phyloP scores from a whole-genome alignment of 64 coral and sea anemone species.

The Astreopora myriophthalma region DNA sequence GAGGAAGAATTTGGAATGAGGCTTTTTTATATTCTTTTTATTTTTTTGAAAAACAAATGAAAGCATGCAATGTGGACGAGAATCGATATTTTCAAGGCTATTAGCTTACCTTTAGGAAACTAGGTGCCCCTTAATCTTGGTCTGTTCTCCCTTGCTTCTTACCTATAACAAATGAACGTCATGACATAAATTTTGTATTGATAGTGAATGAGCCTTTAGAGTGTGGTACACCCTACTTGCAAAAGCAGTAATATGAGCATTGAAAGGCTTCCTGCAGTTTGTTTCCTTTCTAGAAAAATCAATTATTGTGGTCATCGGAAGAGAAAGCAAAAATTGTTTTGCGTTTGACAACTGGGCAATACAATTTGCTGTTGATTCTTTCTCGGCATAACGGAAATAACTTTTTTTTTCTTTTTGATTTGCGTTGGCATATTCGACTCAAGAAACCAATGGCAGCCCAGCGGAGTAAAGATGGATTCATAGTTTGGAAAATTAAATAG shows the following conservation, averaged over 20 bases:
- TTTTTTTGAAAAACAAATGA: too few relatives aligned
- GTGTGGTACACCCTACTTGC: background rate
- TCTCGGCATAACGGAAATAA: background rate
- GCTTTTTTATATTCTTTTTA: too few relatives aligned
- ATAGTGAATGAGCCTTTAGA: background rate
- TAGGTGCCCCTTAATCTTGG: background rate
- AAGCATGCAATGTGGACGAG: too few relatives aligned
- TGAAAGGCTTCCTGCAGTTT: constrained; percentile 20
- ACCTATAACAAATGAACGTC: background rate
- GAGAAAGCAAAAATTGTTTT: background rate
- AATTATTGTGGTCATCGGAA: background rate
- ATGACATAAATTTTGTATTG: background rate
- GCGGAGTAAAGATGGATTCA: background rate
- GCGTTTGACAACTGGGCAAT: background rate
- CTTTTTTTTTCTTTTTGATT: background rate
- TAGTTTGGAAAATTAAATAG: background rate
- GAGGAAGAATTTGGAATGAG: background rate
- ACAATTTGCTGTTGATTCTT: background rate
- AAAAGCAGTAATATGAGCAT: background rate
- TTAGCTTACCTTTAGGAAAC: background rate
- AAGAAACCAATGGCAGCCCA: background rate
- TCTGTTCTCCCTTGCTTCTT: background rate
- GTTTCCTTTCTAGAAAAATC: constrained; percentile 1
- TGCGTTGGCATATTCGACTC: background rate
- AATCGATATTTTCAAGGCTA: background rate